Percentiles rank a stretch among this genome's conserved stretches.
These are phyloP conservation scores for Hippopotamyrus pictus DNA, from an alignment of 2,797 vertebrate genomes.

Conservation along the genomic window DNA sequence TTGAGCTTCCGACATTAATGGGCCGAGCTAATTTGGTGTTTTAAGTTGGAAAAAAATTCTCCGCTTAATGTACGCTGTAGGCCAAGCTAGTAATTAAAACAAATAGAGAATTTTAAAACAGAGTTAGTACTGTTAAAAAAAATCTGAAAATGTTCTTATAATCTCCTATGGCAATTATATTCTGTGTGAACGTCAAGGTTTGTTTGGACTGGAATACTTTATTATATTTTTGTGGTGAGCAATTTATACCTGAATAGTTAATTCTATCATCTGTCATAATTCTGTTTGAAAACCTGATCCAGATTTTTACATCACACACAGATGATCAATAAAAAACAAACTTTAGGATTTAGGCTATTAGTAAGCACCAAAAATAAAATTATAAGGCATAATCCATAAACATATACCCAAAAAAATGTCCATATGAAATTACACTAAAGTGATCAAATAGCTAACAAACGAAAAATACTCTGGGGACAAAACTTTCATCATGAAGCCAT, in stretches of 20 bases:
- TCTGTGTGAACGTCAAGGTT: conserved; percentile 33
- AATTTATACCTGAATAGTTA: conserved; percentile 6
- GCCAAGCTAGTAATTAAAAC: conserved; percentile 79
- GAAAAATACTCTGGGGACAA: neutral
- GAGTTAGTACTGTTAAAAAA: conserved; percentile 65
- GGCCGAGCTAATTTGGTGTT: conserved; percentile 81
- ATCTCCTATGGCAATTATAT: conserved; percentile 63
- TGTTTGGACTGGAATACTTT: conserved; percentile 28
- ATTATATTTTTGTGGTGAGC: conserved; percentile 14
- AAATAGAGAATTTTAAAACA: conserved; percentile 69
- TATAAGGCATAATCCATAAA: neutral
- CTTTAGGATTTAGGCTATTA: neutral
- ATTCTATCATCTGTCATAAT: neutral
- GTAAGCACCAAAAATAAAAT: neutral
- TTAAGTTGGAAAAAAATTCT: conserved; percentile 70
- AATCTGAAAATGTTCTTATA: conserved; percentile 60
- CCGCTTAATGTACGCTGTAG: conserved; percentile 73
- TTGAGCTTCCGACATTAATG: conserved; percentile 76
- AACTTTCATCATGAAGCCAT: neutral
- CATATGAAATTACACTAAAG: neutral
- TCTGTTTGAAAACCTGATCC: neutral
- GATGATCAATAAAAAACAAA: neutral
- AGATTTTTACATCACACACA: neutral
- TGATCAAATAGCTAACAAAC: neutral
- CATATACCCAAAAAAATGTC: neutral